These are phyloP conservation scores for Phlogophora meticulosa DNA, from an alignment of 2,888 invertebrate species.

Conservation along the genomic window DNA sequence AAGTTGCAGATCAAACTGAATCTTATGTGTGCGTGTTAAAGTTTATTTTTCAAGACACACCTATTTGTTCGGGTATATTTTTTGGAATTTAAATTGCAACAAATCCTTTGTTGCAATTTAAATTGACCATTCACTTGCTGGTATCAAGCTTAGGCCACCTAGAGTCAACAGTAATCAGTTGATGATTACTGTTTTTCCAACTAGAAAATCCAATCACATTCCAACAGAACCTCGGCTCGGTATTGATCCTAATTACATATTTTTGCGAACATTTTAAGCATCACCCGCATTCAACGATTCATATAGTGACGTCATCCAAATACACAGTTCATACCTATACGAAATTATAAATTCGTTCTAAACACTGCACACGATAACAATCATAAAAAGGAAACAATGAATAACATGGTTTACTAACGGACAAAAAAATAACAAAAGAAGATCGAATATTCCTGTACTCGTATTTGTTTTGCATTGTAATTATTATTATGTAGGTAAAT, in stretches of 20 bases:
- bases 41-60: too few species aligned
- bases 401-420: not conserved
- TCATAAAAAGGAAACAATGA: slow-evolving; percentile 14
- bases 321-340: not conserved
- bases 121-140: too few species aligned
- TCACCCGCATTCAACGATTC: slow-evolving; percentile 45
- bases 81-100: too few species aligned
- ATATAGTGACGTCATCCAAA: slow-evolving; percentile 42
- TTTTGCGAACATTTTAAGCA: slow-evolving; percentile 24
- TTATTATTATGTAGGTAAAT: slow-evolving; percentile 23
- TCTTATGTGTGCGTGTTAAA: too few species aligned
- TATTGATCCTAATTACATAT: slow-evolving; percentile 18
- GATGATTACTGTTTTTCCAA: too few species aligned
- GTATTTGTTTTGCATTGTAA: slow-evolving; percentile 6
- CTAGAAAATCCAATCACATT: not conserved
- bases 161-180: too few species aligned
- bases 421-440: not conserved
- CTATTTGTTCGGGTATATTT: too few species aligned
- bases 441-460: not conserved
- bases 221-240: not conserved
- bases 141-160: too few species aligned
- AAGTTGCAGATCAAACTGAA: too few species aligned
- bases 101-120: too few species aligned
- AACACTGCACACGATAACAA: slow-evolving; percentile 39
- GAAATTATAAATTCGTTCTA: slow-evolving; percentile 43